Evolutionary conservation across 2,888 invertebrate genomes (phyloP), one percentile per base, ranked within the genome.

Genomic region (Pediacus dermestoides): DNA sequence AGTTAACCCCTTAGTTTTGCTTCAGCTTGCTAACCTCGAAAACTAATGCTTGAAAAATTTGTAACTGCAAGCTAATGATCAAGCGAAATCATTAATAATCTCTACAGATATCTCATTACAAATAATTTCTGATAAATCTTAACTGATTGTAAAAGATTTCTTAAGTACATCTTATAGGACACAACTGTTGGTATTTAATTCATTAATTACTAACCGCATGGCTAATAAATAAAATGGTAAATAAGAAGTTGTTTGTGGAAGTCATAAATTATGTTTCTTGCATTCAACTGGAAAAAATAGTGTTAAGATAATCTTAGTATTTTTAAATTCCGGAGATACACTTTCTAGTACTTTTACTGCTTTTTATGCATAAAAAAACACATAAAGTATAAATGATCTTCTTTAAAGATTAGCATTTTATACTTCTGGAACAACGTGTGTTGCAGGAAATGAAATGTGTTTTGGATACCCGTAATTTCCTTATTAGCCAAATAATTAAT

Each of bases 211-310:
- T 23, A 4, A 6, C n/a, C 9, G 10, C 23, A 6, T 4, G 4
- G 23, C 10, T 23, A 23, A 23, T 23, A 23, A 23, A 3, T 3
- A 9, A n/a, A n/a, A n/a, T 10, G 3, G 8, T 7, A n/a, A 23
- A 23, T 23, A 23, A 23, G 23, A 9, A 9, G 18, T 18, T 6
- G 8, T 18, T 4, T 18, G 8, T 23, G 23, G 3, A 23, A 6
- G 23, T 23, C n/a, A 23, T 23, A 23, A 10, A 23, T 23, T 23
- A 23, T 23, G 9, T 23, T 23, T 23, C 23, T 3, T 6, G 9
- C n/a, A n/a, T n/a, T n/a, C n/a, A n/a, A n/a, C n/a, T n/a, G n/a
- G n/a, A n/a, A n/a, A n/a, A n/a, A n/a, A n/a, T n/a, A n/a, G n/a
- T n/a, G n/a, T n/a, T n/a, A n/a, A n/a, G n/a, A n/a, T n/a, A n/a